Conservation (phyloP, 2,797 vertebrate species). For the Darevskia nairensis region DNA sequence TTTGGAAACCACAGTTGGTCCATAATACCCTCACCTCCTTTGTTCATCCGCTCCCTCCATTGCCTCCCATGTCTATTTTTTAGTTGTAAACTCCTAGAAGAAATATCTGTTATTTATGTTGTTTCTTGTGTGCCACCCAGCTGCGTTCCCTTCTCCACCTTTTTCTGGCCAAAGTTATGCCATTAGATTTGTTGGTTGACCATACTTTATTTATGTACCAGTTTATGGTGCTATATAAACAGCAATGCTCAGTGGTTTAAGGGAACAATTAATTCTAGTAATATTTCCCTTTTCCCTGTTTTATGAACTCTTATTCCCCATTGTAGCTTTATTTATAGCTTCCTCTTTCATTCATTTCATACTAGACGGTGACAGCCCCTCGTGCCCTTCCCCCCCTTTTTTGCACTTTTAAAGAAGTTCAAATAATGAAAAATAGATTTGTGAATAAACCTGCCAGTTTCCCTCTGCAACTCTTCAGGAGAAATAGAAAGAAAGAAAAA, state of each 20-base stretch:
- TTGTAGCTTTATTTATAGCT: background rate
- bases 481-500: background rate
- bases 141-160: background rate
- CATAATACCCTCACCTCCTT: no score
- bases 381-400: background rate
- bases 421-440: constrained; percentile 28
- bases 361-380: background rate
- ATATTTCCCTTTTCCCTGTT: background rate
- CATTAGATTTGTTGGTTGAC: background rate
- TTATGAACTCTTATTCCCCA: background rate
- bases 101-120: background rate
- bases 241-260: no score
- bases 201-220: background rate
- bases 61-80: background rate
- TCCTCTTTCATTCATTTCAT: background rate
- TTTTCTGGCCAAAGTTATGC: background rate
- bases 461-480: constrained; percentile 25
- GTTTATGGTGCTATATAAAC: background rate
- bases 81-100: background rate
- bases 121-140: background rate
- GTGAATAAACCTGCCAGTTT: constrained; percentile 23
- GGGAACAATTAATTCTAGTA: background rate
- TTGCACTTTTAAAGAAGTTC: constrained; percentile 13
- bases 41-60: no score
- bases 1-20: background rate